Evolutionary conservation across 1,140 invertebrate genomes (phyloP), one percentile per base, ranked within the genome.

Genomic region (Pygmarrhopalites habei): DNA sequence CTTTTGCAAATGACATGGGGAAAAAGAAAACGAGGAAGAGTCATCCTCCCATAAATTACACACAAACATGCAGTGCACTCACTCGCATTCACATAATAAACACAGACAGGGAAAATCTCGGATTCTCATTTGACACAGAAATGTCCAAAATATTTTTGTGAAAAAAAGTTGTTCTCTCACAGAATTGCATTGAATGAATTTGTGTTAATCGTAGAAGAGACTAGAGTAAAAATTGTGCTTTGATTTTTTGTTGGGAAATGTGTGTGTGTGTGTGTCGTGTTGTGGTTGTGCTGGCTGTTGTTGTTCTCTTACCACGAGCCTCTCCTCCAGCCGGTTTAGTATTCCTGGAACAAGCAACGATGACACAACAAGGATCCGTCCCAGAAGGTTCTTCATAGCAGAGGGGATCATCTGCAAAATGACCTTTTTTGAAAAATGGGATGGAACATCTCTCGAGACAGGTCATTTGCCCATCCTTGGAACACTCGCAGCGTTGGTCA

Each of bases 321-420:
- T 47, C 58, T 62, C 53, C 60, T 14, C 25, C 58, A 7, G 17
- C 51, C 10, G 26, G 14, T 12, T 55, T 55, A 43, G 32, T 57
- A 28, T 60, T 62, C 21, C 43, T 35, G 58, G 81, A 74, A 71
- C 87, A 89, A 28, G 81, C 76, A 64, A 87, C 77, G 35, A 83
- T 77, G 2, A 87, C 83, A 72, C 89, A 92, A 73, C 90, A 93
- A 29, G 84, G 83, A 72, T 91, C 86, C 39, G 85, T 83, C 15
- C 81, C 78, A 10, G 79, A 66, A 10, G 82, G 78, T 66, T 83
- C 82, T 67, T 89, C 87, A 44, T 80, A 79, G 72, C 90, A 92
- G 25, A 85, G 74, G 1, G 86, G 83, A 78, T 91, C 87, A 35
- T 75, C 65, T 17, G 69, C 47, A 64, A 73, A 73, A 5, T 73